phyloP scores from a whole-genome alignment of 2,888 invertebrate genomes.

The Fragum whitleyi region DNA sequence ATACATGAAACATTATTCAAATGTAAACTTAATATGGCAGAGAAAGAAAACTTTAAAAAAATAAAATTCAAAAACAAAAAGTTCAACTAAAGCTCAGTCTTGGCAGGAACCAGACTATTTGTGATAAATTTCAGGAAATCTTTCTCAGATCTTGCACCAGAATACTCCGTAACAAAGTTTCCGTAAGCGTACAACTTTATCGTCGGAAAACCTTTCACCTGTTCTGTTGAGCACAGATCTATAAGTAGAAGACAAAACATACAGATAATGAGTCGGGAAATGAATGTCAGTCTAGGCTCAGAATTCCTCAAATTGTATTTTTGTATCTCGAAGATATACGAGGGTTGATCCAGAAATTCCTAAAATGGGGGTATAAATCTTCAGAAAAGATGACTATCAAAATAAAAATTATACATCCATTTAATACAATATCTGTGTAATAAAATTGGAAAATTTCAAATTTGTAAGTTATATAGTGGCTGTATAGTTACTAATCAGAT shows the following conservation, averaged over 20 bases:
- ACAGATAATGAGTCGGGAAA: neutral
- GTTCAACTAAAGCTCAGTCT: neutral
- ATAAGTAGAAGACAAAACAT: slow-evolving; percentile 52
- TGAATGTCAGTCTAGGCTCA: neutral
- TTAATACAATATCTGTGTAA: too few species aligned
- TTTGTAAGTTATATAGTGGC: too few species aligned
- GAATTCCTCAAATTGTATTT: neutral
- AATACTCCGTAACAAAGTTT: slow-evolving; percentile 89
- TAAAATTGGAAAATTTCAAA: too few species aligned
- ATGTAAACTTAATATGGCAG: neutral
- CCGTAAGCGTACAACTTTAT: slow-evolving; percentile 89
- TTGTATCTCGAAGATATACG: too few species aligned
- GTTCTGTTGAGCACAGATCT: slow-evolving; percentile 89
- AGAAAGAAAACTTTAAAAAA: neutral
- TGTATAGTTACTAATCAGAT: too few species aligned
- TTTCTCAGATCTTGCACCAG: slow-evolving; percentile 89
- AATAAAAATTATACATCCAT: too few species aligned
- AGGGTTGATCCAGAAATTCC: too few species aligned
- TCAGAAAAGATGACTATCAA: too few species aligned
- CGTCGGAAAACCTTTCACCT: slow-evolving; percentile 93
- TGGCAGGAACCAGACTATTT: slow-evolving; percentile 58
- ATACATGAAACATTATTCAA: neutral
- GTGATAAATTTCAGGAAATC: slow-evolving; percentile 88
- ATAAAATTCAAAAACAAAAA: neutral
- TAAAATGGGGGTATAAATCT: too few species aligned